Evolutionary conservation across 2,888 invertebrate species (phyloP), one percentile per base, ranked within the genome.

Genomic region (Agrotis clavis): DNA sequence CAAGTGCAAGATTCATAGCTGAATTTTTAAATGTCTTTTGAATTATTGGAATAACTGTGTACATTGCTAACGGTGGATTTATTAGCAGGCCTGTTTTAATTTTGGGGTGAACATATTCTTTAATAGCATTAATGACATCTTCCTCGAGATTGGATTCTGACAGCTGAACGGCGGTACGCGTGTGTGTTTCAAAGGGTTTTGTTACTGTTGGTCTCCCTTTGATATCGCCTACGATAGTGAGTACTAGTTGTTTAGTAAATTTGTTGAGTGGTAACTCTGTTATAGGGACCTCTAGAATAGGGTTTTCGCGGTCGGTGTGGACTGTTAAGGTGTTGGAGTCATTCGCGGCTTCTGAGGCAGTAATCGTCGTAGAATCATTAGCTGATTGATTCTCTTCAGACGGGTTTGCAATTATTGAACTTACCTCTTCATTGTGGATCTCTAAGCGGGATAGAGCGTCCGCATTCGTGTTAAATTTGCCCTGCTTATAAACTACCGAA

Each of bases 361-460:
- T 35, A 35, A 35, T 35, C 35, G 35, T 35, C 7, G 7, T 7
- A 35, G 35, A 35, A 35, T 35, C 35, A 35, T 35, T 7, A 35
- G 35, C 35, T 35, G 35, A 35, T 35, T 35, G 35, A 35, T 35
- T 35, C 6, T 35, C n/a, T 4, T 57, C 57, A 3, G 57, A 57
- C 9, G 57, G 57, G n/a, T 57, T 57, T 3, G 35, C 57, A 35
- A 35, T n/a, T 18, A 57, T 35, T 3, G 57, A 35, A 18, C 18
- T 30, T n/a, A 18, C n/a, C 11, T 57, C 57, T 7, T 57, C 57
- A 13, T 57, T 57, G 6, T 50, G 54, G 16, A 82, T 65, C 71
- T 69, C 68, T 14, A 82, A 54, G 45, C 83, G 62, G 5, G 81
- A 83, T n/a, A 84, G 35, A 1, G 84, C 82, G 19, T 84, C 82